These are phyloP conservation scores for Smittia aterrima DNA, from an alignment of 2,888 invertebrate species.

Conservation along the genomic window DNA sequence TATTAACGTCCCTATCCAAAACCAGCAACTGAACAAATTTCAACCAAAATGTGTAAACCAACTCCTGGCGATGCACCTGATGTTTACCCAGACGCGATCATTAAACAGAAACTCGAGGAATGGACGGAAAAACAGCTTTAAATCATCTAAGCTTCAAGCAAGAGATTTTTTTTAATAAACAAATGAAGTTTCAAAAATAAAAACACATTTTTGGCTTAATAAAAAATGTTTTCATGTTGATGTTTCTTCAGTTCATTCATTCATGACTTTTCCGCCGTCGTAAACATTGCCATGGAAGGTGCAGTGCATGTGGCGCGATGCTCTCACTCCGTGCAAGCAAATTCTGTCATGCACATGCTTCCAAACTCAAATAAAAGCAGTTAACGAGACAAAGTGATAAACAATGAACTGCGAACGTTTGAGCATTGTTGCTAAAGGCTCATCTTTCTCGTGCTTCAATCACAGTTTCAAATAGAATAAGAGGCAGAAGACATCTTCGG, in stretches of 20 bases:
- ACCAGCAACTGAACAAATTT: no score
- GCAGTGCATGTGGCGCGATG: slow-evolving; percentile 5
- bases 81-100: slow-evolving; percentile 27
- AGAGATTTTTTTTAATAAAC: slow-evolving; percentile 13
- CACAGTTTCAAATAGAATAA: background rate
- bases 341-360: slow-evolving; percentile 25
- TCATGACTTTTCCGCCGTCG: slow-evolving; percentile 11
- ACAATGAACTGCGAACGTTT: background rate
- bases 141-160: background rate
- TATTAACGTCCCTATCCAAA: no score
- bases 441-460: background rate
- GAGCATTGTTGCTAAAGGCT: background rate
- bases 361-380: background rate
- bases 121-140: slow-evolving; percentile 6
- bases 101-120: background rate
- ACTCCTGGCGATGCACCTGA: slow-evolving; percentile 6
- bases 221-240: background rate
- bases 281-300: slow-evolving; percentile 1
- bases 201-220: slow-evolving; percentile 22
- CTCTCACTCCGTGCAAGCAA: background rate
- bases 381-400: background rate
- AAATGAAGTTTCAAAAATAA: slow-evolving; percentile 21
- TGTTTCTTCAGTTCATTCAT: slow-evolving; percentile 2
- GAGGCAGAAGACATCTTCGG: background rate
- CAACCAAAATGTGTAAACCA: no score